Evolutionary conservation across 2,797 vertebrate species (phyloP), one percentile per base, ranked within the genome.

Genomic region (Gymnoscopelus microlampas): DNA sequence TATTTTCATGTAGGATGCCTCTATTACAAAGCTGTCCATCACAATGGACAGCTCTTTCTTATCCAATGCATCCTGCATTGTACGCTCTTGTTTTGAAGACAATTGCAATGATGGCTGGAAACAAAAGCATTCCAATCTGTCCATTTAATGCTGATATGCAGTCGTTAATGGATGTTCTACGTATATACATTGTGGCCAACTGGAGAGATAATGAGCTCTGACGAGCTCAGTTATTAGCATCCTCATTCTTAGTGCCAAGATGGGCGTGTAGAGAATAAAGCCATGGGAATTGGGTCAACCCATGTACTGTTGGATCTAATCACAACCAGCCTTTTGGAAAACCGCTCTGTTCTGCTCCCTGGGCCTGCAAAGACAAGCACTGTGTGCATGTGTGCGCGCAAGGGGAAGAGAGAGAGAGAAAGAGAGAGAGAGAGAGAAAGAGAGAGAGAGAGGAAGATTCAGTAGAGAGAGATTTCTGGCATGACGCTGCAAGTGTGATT

Each of bases 241-340:
- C 74, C 54, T 13, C 15, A 50, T 44, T 74, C 73, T 74, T 60
- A 60, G 74, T 68, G 81, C 83, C 79, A 81, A 81, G 73, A 85
- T 60, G 76, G 74, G 68, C 69, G 57, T 60, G 53, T 3, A 9
- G 75, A 81, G 71, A 73, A 67, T 57, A 44, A 68, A 85, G 77
- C 75, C 88, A 91, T 89, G 90, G 85, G 91, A 94, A 93, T 84
- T 89, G 87, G 90, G 89, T 90, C 90, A 93, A 84, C 83, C 39
- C 73, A 79, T 73, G 77, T 78, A 85, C 80, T 70, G 81, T 85
- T 79, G 83, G 69, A 84, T 83, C 80, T 87, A 85, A 88, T 91
- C 89, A 86, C 77, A 83, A 68, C 59, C 76, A 68, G 78, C 76
- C 84, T 84, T 68, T 74, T 64, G 74, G 79, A 88, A 83, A 84